phyloP scores from a whole-genome alignment of 2,888 invertebrate genomes.

The Bembecia ichneumoniformis region DNA sequence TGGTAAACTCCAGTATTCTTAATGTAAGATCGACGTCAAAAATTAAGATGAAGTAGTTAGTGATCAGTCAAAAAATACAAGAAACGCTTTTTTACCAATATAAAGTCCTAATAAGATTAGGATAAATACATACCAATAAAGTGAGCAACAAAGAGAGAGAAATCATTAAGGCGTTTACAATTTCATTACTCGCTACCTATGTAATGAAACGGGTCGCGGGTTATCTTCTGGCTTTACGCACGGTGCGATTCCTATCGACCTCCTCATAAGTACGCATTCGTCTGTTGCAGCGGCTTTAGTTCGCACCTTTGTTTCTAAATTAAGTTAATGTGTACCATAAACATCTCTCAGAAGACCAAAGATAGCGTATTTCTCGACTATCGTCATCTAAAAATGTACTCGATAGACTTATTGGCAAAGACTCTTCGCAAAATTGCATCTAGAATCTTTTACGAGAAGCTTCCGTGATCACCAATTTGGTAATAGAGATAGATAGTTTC shows the following conservation, averaged over 20 bases:
- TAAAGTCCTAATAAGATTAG: too few relatives aligned
- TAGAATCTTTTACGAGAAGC: too few relatives aligned
- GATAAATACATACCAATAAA: too few relatives aligned
- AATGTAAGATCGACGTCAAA: too few relatives aligned
- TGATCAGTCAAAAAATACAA: too few relatives aligned
- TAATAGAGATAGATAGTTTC: too few relatives aligned
- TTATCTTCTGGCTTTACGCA: conserved; percentile 28
- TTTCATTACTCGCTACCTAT: conserved; percentile 29
- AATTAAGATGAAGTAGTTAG: too few relatives aligned
- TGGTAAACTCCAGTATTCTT: too few relatives aligned
- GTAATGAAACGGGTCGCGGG: conserved; percentile 29
- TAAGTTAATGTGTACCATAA: not conserved
- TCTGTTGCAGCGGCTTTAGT: not conserved
- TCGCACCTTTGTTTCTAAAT: not conserved
- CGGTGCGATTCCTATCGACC: conserved; percentile 36
- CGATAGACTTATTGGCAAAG: conserved; percentile 19
- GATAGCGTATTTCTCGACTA: conserved; percentile 18
- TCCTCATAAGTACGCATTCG: conserved; percentile 27
- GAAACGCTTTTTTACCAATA: too few relatives aligned
- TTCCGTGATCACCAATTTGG: too few relatives aligned
- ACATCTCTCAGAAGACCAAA: not conserved
- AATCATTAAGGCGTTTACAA: conserved; percentile 16
- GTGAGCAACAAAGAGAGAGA: not conserved
- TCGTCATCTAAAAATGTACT: conserved; percentile 30
- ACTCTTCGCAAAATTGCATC: too few relatives aligned